Percentiles rank a stretch among this genome's conserved stretches.
Conservation (phyloP, 1,140 invertebrate genomes). For the Tenebrio molitor region DNA sequence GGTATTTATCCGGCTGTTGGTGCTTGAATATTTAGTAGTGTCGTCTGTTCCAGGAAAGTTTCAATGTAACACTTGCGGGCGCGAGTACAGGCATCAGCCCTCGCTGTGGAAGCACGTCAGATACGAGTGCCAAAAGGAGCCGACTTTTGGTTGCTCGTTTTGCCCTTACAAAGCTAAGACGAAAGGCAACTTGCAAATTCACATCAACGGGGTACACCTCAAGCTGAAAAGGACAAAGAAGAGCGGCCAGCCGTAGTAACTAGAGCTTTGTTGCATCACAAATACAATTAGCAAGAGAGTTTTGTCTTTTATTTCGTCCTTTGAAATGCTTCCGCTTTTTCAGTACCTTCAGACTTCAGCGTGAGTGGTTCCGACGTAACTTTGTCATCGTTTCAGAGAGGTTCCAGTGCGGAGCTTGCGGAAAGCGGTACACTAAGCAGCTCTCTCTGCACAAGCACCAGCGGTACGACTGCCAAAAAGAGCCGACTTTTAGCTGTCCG, state of each 20-base stretch:
- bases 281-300: too few species aligned
- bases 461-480: conserved; percentile 64
- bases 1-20: not conserved
- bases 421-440: conserved; percentile 64
- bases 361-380: too few species aligned
- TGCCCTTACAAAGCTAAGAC: conserved; percentile 60
- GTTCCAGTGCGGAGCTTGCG: conserved; percentile 61
- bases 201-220: conserved; percentile 56
- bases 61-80: conserved; percentile 44
- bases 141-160: conserved; percentile 68
- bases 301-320: too few species aligned
- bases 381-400: conserved; percentile 1
- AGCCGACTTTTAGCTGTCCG: conserved; percentile 64
- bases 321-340: too few species aligned
- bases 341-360: too few species aligned
- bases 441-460: conserved; percentile 63
- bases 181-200: conserved; percentile 68
- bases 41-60: conserved; percentile 4
- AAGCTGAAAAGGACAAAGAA: conserved; percentile 2
- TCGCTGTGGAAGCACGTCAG: conserved; percentile 67
- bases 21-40: not conserved
- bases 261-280: conserved; percentile 20
- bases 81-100: conserved; percentile 30
- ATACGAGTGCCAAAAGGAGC: conserved; percentile 75
- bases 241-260: not conserved